Evolutionary conservation across 1,140 invertebrate species (phyloP).

Genomic region (Caenorhabditis tropicalis): DNA sequence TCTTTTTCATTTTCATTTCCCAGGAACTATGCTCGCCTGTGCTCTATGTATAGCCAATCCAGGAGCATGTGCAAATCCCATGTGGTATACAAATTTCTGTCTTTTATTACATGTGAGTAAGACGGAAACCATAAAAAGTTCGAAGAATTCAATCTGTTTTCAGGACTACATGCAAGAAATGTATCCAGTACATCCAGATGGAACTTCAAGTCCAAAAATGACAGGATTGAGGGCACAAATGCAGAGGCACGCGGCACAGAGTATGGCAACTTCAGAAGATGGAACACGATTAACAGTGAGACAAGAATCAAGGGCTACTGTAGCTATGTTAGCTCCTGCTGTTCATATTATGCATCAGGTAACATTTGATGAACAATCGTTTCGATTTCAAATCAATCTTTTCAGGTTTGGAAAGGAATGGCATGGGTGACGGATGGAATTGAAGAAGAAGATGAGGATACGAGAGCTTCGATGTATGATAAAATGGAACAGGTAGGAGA

Average conservation of each 20-base stretch:
- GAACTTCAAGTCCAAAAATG: slow-evolving; percentile 67
- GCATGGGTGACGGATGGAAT: slow-evolving; percentile 72
- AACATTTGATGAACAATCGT: neutral
- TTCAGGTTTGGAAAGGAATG: slow-evolving; percentile 68
- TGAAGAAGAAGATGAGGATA: slow-evolving; percentile 68
- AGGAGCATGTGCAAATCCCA: slow-evolving; percentile 68
- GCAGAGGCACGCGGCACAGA: slow-evolving; percentile 62
- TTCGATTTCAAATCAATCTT: neutral
- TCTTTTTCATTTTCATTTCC: slow-evolving; percentile 17
- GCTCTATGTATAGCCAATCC: slow-evolving; percentile 71
- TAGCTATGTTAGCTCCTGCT: slow-evolving; percentile 71
- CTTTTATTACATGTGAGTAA: slow-evolving; percentile 65
- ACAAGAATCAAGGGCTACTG: slow-evolving; percentile 67
- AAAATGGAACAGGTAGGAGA: slow-evolving; percentile 60
- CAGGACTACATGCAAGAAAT: slow-evolving; percentile 62
- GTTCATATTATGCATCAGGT: slow-evolving; percentile 72
- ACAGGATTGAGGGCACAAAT: slow-evolving; percentile 68
- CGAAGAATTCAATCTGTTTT: neutral
- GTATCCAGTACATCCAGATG: slow-evolving; percentile 64
- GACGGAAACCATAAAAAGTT: neutral
- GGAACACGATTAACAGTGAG: slow-evolving; percentile 54
- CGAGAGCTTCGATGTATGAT: slow-evolving; percentile 61
- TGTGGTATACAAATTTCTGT: slow-evolving; percentile 71
- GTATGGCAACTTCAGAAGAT: slow-evolving; percentile 53
- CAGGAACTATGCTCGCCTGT: slow-evolving; percentile 71